Base-by-base conservation (phyloP, 2,797 vertebrate genomes). In the Decapterus maruadsi region DNA sequence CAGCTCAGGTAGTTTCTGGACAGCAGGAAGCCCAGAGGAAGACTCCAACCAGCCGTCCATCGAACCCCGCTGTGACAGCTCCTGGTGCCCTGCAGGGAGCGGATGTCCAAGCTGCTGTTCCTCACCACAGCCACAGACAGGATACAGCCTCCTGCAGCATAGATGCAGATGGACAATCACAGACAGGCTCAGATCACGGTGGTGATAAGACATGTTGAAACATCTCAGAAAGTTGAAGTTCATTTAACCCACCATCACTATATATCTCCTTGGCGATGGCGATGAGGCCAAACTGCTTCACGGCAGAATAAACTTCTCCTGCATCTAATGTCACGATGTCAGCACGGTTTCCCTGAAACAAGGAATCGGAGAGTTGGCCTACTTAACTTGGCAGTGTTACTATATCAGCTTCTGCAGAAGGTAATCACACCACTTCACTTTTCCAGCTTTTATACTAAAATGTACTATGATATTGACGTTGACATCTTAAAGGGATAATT, bases 11-110 rank as follows among this genome's bases (percentile, higher is more conserved):
- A 87, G 88, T 96, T 97, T 42, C 93, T 94, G 67, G 96, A 96
- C 61, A 98, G 92, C 22, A 98, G 93, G 89, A 97, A 97, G 58
- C 97, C 96, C 8, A 98, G 86, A 0, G 96, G 97, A 16, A 98
- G 94, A 81, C 95, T 98, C 97, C 97, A 98, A 55, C 97, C 97
- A 0, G 96, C 94, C 0, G 97, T 97, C 96, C 97, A 97, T 8
- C 95, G 93, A 45, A 94, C 94, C 59, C 96, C 97, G 2, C 88
- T 96, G 92, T 98, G 97, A 82, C 97, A 98, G 87, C 96, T 97
- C 75, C 92, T 95, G 2, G 26, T 84, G 54, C 97, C 96, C 80
- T 59, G 90, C 22, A 98, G 92, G 36, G 92, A 94, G 50, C 80
- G 92, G 36, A 98, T 86, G 63, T 95, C 90, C 87, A 97, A 58